These are phyloP conservation scores for Ormyrus rosae DNA, from an alignment of 2,888 invertebrate species.

Conservation along the genomic window DNA sequence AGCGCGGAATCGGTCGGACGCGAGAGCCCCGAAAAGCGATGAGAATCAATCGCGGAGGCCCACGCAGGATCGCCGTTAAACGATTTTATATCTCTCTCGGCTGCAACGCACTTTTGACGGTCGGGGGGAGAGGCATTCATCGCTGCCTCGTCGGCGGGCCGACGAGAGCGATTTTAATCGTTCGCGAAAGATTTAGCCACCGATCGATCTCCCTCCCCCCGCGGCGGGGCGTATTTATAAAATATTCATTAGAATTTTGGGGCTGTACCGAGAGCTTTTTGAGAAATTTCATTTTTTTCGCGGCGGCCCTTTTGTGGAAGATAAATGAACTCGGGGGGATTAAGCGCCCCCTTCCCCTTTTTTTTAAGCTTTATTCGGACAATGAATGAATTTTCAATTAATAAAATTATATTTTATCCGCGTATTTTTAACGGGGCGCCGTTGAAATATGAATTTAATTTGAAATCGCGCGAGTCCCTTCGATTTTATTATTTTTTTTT, in stretches of 20 bases:
- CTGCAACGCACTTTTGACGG: constrained; percentile 4
- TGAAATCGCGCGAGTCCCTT: no score
- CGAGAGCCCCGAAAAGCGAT: constrained; percentile 16
- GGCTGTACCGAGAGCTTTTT: no score
- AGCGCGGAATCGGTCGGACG: constrained; percentile 38
- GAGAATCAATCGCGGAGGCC: constrained; percentile 40
- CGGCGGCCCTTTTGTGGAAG: no score
- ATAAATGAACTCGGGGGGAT: no score
- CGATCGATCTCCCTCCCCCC: not conserved
- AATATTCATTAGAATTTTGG: constrained; percentile 13
- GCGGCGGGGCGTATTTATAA: not conserved
- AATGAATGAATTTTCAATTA: no score
- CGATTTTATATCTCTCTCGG: constrained; percentile 42
- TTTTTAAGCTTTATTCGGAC: no score
- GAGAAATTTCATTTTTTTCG: no score
- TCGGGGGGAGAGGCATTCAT: constrained; percentile 4
- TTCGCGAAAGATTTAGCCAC: constrained; percentile 27
- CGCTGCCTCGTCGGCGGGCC: constrained; percentile 55
- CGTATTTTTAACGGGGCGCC: no score
- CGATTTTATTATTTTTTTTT: no score
- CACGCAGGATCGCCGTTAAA: constrained; percentile 30
- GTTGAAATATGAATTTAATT: no score
- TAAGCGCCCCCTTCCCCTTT: no score
- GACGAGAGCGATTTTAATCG: constrained; percentile 54
- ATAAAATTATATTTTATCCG: no score